Percentiles rank a stretch among this genome's conserved stretches.
phyloP scores from a whole-genome alignment of 2,113 vertebrate genomes.

The Erinaceus europaeus region DNA sequence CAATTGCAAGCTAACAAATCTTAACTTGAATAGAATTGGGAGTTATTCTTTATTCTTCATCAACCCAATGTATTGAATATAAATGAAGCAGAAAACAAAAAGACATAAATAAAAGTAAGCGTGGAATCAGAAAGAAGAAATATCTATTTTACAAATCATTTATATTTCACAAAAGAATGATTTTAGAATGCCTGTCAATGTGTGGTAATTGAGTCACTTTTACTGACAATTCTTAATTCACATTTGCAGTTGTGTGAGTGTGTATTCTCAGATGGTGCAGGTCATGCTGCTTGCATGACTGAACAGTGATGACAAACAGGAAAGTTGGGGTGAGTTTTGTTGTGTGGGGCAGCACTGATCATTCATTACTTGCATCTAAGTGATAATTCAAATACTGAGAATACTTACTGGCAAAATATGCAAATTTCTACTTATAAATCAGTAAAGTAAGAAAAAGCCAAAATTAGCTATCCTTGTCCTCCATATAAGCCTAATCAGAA shows the following conservation, averaged over 20 bases:
- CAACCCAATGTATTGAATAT: not conserved
- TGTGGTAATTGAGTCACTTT: not conserved
- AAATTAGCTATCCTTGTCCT: not conserved
- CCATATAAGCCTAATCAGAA: not conserved
- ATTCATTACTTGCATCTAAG: not conserved
- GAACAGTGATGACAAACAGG: not conserved
- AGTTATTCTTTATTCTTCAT: not conserved
- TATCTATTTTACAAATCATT: not conserved
- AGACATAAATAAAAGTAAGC: not conserved
- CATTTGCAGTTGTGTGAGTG: not conserved
- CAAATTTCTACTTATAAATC: not conserved
- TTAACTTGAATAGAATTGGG: not conserved
- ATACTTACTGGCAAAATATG: too few relatives aligned
- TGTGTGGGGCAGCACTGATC: not conserved
- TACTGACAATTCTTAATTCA: not conserved
- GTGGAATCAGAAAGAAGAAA: not conserved
- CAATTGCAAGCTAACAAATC: not conserved
- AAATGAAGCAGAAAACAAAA: not conserved
- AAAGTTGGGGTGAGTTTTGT: not conserved
- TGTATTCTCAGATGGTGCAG: not conserved
- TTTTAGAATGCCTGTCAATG: not conserved
- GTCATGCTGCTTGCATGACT: not conserved
- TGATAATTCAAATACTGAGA: not conserved
- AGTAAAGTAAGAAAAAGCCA: not conserved
- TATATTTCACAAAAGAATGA: conserved; percentile 16